Conservation (phyloP, 2,888 invertebrate genomes). For the Noctua pronuba region DNA sequence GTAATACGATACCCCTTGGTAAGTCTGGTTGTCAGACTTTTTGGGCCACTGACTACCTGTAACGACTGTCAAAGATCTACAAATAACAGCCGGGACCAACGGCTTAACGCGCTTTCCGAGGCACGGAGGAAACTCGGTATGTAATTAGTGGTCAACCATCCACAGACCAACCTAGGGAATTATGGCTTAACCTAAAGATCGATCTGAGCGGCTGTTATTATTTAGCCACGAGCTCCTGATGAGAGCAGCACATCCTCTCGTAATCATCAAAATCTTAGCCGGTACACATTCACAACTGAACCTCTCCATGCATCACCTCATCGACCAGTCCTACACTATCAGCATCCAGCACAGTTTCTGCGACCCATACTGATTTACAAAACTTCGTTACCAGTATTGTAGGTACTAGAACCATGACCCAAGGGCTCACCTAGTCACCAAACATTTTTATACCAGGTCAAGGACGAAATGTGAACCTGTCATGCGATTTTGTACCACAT, state of each 20-base stretch:
- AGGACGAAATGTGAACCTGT: background rate
- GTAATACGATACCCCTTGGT: too few relatives aligned
- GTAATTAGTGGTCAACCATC: too few relatives aligned
- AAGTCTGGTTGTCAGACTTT: too few relatives aligned
- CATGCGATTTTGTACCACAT: background rate
- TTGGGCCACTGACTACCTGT: too few relatives aligned
- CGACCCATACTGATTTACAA: background rate
- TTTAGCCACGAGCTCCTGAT: too few relatives aligned
- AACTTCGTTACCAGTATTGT: background rate
- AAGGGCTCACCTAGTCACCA: conserved; percentile 3
- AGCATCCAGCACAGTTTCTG: background rate
- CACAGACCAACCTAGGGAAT: too few relatives aligned
- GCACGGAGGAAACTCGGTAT: too few relatives aligned
- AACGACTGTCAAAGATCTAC: too few relatives aligned
- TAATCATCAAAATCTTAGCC: background rate
- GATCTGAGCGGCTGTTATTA: too few relatives aligned
- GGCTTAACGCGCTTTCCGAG: too few relatives aligned
- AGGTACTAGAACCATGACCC: background rate
- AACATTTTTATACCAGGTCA: background rate
- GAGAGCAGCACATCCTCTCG: background rate
- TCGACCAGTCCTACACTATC: background rate
- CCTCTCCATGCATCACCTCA: background rate
- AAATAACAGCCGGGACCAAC: too few relatives aligned
- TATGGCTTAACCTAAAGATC: too few relatives aligned
- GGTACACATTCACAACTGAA: background rate